Evolutionary conservation across 2,113 vertebrate genomes (phyloP).

Genomic region (Zosterops hypoxanthus): DNA sequence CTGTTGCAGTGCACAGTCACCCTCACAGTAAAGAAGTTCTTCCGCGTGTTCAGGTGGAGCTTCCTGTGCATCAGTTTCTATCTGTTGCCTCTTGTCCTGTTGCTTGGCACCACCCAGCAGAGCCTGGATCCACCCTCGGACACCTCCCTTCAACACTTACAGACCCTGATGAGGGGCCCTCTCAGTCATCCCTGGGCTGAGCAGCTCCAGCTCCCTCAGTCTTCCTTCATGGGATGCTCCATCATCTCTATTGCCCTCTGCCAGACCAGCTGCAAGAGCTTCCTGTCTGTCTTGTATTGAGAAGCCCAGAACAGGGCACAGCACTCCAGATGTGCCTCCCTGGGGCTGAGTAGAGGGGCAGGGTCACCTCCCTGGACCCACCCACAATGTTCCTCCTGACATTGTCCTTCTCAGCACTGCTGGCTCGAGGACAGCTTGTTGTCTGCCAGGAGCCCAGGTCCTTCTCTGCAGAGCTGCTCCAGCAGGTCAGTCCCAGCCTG

Average conservation of each 20-base stretch:
- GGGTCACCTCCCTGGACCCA: background rate
- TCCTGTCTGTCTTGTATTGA: too few species aligned
- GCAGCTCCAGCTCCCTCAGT: background rate
- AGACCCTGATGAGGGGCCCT: background rate
- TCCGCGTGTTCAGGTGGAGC: background rate
- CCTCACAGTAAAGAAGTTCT: background rate
- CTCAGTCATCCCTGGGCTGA: rapidly evolving
- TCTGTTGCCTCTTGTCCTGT: background rate
- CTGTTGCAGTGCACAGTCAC: background rate
- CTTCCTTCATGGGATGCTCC: background rate
- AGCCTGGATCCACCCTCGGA: background rate
- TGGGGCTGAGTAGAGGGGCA: background rate
- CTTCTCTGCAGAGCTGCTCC: background rate
- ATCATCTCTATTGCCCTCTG: background rate
- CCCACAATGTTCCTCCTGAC: background rate
- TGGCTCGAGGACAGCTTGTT: background rate
- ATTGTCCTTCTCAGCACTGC: background rate
- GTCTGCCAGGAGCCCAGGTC: background rate
- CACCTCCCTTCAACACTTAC: background rate
- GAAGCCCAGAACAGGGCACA: background rate
- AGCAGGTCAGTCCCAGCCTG: background rate
- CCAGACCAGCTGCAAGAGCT: background rate
- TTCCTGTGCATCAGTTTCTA: background rate
- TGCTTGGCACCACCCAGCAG: background rate
- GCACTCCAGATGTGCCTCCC: background rate